phyloP scores from a whole-genome alignment of 2,113 vertebrate genomes.

The Scytalopus superciliaris region DNA sequence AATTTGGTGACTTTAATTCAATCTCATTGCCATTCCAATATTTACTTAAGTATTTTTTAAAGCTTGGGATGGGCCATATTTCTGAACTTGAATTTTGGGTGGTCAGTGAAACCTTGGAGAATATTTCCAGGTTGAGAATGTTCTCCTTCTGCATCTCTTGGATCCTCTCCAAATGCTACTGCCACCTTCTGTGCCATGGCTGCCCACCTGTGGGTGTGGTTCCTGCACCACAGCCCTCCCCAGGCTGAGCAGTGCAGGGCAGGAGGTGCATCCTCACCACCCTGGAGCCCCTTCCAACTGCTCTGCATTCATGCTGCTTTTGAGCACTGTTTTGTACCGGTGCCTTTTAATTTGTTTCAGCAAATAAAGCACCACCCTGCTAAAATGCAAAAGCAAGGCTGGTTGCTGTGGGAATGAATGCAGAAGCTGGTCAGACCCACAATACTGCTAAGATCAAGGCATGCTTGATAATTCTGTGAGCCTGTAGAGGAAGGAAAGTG shows the following conservation, averaged over 20 bases:
- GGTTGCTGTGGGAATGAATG: not conserved
- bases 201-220: accelerated
- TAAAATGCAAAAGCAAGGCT: not conserved
- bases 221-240: accelerated
- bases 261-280: not conserved
- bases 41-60: not conserved
- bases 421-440: not conserved
- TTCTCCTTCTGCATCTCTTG: not conserved
- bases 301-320: accelerated
- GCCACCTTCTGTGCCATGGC: accelerated
- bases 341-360: not conserved
- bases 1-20: not conserved
- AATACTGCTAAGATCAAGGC: not conserved
- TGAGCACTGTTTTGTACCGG: not conserved
- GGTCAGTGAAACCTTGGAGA: not conserved
- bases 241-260: not conserved
- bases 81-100: not conserved
- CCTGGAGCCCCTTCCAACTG: not conserved
- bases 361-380: not conserved
- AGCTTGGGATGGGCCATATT: not conserved
- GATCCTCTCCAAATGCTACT: not conserved
- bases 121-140: not conserved
- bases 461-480: not conserved
- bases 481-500: not conserved
- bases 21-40: not conserved